phyloP scores from a whole-genome alignment of 2,113 vertebrate species.

The Vulpes ferrilata region DNA sequence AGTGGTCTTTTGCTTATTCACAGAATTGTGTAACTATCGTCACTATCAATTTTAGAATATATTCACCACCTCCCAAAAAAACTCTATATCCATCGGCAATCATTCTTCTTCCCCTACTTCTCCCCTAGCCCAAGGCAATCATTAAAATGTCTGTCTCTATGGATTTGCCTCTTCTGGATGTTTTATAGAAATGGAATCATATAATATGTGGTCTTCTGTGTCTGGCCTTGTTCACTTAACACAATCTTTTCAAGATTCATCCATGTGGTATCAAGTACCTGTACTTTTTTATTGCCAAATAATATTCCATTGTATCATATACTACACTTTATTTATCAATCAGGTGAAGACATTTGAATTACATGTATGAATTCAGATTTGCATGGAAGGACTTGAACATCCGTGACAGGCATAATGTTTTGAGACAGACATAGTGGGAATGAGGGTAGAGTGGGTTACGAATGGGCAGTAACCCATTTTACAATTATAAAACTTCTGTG shows the following conservation, averaged over 20 bases:
- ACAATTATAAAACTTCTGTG: background rate
- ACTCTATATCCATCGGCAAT: background rate
- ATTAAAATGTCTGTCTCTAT: background rate
- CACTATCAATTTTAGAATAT: constrained; percentile 39
- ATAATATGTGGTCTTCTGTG: background rate
- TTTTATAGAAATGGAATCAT: background rate
- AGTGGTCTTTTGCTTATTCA: constrained; percentile 27
- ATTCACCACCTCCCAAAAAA: background rate
- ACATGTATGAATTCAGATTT: background rate
- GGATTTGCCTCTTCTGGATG: background rate
- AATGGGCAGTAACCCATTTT: background rate
- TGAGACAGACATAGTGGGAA: background rate
- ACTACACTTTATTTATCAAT: background rate
- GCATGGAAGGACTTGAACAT: background rate
- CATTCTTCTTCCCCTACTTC: background rate
- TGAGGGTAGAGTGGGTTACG: background rate
- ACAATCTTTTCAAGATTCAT: constrained; percentile 9
- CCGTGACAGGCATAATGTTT: background rate
- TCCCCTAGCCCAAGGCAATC: background rate
- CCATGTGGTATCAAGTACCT: background rate
- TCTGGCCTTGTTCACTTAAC: background rate
- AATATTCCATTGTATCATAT: background rate
- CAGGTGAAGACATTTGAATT: background rate
- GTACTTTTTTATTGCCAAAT: background rate
- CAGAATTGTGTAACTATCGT: background rate